phyloP scores from a whole-genome alignment of 2,888 invertebrate species.

The Lampropteryx suffumata region DNA sequence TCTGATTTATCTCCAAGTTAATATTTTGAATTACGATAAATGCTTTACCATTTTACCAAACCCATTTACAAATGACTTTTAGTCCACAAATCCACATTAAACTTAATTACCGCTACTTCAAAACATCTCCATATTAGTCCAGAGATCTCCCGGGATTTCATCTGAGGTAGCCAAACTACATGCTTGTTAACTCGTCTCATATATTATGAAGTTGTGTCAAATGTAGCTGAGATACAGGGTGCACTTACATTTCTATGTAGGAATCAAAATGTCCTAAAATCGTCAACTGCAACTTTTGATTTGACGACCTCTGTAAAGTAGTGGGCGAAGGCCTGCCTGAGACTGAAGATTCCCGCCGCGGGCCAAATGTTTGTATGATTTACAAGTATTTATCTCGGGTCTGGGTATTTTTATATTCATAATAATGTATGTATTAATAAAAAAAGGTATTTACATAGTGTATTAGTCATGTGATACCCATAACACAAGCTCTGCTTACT shows the following conservation, averaged over 20 bases:
- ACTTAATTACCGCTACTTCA: constrained; percentile 42
- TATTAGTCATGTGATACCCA: too few species aligned
- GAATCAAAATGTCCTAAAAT: too few species aligned
- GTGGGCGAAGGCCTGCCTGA: too few species aligned
- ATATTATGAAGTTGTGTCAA: constrained; percentile 79
- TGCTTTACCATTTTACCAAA: constrained; percentile 20
- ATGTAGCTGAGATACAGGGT: constrained; percentile 62
- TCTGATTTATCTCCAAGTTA: constrained; percentile 19
- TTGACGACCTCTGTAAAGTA: too few species aligned
- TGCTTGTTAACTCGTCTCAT: constrained; percentile 81
- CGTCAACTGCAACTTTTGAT: too few species aligned
- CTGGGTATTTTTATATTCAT: too few species aligned
- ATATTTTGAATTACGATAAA: constrained; percentile 22
- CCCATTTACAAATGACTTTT: constrained; percentile 30
- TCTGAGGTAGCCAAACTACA: constrained; percentile 70
- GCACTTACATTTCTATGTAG: constrained; percentile 25
- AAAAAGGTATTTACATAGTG: too few species aligned
- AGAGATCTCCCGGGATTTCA: constrained; percentile 48
- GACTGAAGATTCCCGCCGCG: too few species aligned
- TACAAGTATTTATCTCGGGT: too few species aligned
- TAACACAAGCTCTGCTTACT: too few species aligned
- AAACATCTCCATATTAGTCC: constrained; percentile 44
- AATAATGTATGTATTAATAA: too few species aligned
- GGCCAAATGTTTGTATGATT: too few species aligned
- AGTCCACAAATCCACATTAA: constrained; percentile 32